Percentiles rank a stretch among this genome's conserved stretches.
Evolutionary conservation across 2,113 vertebrate genomes (phyloP).

Genomic region (Coreoperca whiteheadi): DNA sequence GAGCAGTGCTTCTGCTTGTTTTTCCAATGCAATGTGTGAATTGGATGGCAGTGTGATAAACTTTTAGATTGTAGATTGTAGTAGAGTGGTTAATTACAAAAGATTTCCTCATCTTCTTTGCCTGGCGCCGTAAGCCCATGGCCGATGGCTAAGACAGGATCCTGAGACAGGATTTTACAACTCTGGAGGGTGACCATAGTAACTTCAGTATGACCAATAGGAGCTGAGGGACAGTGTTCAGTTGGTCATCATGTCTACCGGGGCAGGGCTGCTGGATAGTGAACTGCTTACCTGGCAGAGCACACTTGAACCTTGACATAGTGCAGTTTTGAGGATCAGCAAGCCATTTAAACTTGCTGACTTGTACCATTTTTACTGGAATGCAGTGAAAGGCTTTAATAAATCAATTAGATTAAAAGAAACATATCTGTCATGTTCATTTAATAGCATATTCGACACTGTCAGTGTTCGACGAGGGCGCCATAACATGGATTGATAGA

Average conservation of each 20-base stretch:
- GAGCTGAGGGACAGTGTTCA: slow-evolving; percentile 41
- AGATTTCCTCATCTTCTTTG: too few species aligned
- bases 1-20: too few species aligned
- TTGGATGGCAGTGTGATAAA: too few species aligned
- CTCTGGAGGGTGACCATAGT: neutral
- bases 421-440: slow-evolving; percentile 76
- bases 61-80: too few species aligned
- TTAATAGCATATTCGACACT: slow-evolving; percentile 70
- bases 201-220: slow-evolving; percentile 12
- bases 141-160: too few species aligned
- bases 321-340: slow-evolving; percentile 20
- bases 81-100: too few species aligned
- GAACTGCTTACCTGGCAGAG: slow-evolving; percentile 55
- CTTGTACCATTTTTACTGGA: slow-evolving; percentile 59
- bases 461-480: slow-evolving; percentile 64
- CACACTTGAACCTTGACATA: slow-evolving; percentile 51
- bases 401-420: slow-evolving; percentile 76
- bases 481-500: slow-evolving; percentile 75
- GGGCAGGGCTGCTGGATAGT: slow-evolving; percentile 19
- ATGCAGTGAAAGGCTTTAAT: slow-evolving; percentile 48
- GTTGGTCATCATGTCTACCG: slow-evolving; percentile 43
- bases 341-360: slow-evolving; percentile 72
- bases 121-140: too few species aligned
- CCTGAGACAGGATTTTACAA: too few species aligned
- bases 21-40: too few species aligned